Evolutionary conservation across 2,113 vertebrate species (phyloP).

Genomic region (Tragelaphus scriptus): DNA sequence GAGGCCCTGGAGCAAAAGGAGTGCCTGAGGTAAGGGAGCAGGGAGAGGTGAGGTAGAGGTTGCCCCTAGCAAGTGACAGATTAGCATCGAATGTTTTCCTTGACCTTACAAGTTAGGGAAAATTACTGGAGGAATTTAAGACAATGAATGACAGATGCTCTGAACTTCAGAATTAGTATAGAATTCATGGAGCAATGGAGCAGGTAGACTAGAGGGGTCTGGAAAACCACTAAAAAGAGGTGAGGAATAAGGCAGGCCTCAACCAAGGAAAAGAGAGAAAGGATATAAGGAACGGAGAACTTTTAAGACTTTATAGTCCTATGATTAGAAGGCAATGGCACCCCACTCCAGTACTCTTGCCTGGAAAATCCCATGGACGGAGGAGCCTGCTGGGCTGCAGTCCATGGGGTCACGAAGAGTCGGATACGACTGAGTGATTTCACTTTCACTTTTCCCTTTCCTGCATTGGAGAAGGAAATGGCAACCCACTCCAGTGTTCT

Average conservation of each 20-base stretch:
- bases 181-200: background rate
- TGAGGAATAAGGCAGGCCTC: background rate
- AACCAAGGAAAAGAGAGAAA: background rate
- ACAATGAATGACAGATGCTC: background rate
- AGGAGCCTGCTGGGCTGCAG: too few relatives aligned
- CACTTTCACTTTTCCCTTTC: too few relatives aligned
- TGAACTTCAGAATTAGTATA: background rate
- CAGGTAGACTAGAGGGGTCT: background rate
- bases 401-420: too few relatives aligned
- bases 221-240: background rate
- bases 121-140: background rate
- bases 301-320: background rate
- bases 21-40: background rate
- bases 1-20: background rate
- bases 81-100: background rate
- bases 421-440: rapidly evolving
- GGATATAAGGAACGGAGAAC: background rate
- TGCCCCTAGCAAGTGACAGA: background rate
- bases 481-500: too few relatives aligned
- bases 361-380: too few relatives aligned
- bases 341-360: too few relatives aligned
- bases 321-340: background rate
- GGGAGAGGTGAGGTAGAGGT: background rate
- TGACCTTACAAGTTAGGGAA: background rate
- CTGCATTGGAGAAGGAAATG: too few relatives aligned